A percentile compares a stretch with the other conserved stretches of the same genome.
These are phyloP conservation scores for Rhegmatorhina hoffmannsi DNA, from an alignment of 2,113 vertebrate genomes.

Conservation along the genomic window DNA sequence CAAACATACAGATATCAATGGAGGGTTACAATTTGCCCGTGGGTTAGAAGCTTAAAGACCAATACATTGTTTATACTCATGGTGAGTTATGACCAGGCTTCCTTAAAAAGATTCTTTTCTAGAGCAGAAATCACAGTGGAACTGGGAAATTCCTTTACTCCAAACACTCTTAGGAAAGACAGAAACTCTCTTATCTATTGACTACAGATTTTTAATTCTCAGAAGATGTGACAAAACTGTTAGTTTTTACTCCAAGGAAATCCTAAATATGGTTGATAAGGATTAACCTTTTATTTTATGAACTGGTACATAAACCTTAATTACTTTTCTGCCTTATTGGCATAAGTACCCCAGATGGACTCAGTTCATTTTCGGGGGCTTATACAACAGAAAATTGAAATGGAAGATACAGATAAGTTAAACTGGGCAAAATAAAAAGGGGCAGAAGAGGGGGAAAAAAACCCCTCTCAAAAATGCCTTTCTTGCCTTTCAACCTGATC, in stretches of 20 bases:
- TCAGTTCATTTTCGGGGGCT: neutral
- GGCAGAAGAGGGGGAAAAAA: neutral
- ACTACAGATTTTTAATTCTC: neutral
- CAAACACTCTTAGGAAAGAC: neutral
- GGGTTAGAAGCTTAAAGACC: neutral
- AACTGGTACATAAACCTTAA: slow-evolving; percentile 2
- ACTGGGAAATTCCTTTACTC: neutral
- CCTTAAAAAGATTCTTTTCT: neutral
- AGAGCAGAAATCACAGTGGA: neutral
- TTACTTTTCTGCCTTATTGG: neutral
- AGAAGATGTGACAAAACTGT: neutral
- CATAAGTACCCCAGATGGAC: neutral
- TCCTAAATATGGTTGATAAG: neutral
- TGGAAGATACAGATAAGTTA: slow-evolving; percentile 3
- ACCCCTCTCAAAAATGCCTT: neutral
- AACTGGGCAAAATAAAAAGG: slow-evolving; percentile 40
- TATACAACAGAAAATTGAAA: neutral
- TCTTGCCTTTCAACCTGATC: slow-evolving; percentile 77
- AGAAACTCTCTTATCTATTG: neutral
- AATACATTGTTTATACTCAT: neutral
- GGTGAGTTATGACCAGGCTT: neutral
- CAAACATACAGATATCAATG: neutral
- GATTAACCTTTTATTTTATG: slow-evolving; percentile 9
- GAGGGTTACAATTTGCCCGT: neutral
- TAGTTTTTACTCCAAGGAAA: neutral